Base-by-base conservation (phyloP, 2,113 vertebrate genomes). In the Chamaea fasciata region DNA sequence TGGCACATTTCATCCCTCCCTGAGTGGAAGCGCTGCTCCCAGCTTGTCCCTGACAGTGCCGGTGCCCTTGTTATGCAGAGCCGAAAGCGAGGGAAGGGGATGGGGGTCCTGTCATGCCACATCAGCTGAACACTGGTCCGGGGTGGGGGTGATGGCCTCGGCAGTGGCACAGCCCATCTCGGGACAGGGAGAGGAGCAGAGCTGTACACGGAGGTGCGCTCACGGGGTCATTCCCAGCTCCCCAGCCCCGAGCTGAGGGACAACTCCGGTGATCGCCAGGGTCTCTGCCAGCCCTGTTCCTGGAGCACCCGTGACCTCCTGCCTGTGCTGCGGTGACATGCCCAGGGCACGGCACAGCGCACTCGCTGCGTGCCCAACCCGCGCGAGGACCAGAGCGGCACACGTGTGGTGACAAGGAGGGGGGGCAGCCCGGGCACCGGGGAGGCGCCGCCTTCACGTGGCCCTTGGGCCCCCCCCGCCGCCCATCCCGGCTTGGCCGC, bases 81-180 rank as follows among this genome's bases (percentile, higher is more conserved):
- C 62, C 57, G 19, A 13, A 41, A 47, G n/a, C 2, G 1, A 62
- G 19, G 44, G 49, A 41, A 27, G 16, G n/a, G 49, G 33, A 7
- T 6, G 47, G 5, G 80, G 75, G 46, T 42, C 18, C 78, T 57
- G 37, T 21, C 53, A 20, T 27, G 55, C 71, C 76, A 11, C 28
- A 9, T 21, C 42, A 16, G 60, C 31, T 1, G 30, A 50, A 56
- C 56, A 24, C 46, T 18, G 39, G 8, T 42, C 30, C 0, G 2
- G 14, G 7, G 5, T 7, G 19, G 20, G 24, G 60, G 33, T 0
- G 27, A n/a, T 26, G 64, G 42, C 62, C 46, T n/a, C 0, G 6
- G 65, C 2, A 21, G 15, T 2, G 9, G 33, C 90, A 33, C 46
- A 70, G 37, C 73, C 20, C 30, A 0, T 2, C 20, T 47, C 4